phyloP scores from a whole-genome alignment of 2,888 invertebrate species.

The Monopis laevigella region DNA sequence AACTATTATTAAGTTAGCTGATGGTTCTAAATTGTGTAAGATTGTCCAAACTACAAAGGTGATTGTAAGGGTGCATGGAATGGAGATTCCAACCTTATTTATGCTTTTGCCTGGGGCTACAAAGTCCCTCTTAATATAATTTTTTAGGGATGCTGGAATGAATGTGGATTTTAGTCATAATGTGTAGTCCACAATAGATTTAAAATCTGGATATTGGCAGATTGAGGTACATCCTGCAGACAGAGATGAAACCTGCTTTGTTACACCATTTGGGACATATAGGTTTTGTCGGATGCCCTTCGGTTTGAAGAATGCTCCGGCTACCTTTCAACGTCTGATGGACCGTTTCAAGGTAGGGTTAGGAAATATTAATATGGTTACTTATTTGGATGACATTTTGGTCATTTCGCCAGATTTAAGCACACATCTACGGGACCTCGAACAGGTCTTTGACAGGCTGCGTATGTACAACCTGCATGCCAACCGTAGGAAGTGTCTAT shows the following conservation, averaged over 20 bases:
- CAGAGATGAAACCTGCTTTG: constrained; percentile 26
- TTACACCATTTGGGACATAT: constrained; percentile 26
- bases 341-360: constrained; percentile 21
- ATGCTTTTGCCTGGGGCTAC: too few species aligned
- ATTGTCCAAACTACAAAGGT: too few species aligned
- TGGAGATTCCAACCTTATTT: too few species aligned
- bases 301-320: constrained; percentile 27
- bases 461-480: constrained; percentile 15
- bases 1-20: too few species aligned
- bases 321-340: constrained; percentile 27
- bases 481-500: constrained; percentile 14
- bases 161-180: too few species aligned
- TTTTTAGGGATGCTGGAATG: too few species aligned
- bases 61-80: too few species aligned
- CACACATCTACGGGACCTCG: constrained; percentile 18
- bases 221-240: constrained; percentile 20
- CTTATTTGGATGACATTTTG: constrained; percentile 22
- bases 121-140: too few species aligned
- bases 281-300: constrained; percentile 29
- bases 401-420: constrained; percentile 18
- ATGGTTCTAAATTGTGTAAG: too few species aligned
- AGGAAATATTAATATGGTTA: constrained; percentile 15
- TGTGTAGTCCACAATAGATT: constrained; percentile 30
- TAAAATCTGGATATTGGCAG: constrained; percentile 35
- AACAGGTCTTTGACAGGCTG: constrained; percentile 13